Conservation (phyloP, 1,140 invertebrate genomes). For the Cryptotermes secundus region DNA sequence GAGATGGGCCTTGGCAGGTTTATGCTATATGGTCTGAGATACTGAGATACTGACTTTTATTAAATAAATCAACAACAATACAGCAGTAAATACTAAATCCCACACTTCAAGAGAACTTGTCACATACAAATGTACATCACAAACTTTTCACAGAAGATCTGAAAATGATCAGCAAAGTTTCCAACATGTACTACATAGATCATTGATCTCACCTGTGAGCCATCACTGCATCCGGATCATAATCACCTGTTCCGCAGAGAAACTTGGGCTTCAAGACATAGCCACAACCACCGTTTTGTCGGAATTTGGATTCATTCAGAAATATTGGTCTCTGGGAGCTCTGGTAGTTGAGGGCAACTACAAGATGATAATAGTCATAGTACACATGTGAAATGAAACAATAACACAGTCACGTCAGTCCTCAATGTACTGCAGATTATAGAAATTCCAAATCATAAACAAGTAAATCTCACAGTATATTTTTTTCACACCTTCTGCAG, state of each 20-base stretch:
- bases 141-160: not conserved
- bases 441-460: too few relatives aligned
- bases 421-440: too few relatives aligned
- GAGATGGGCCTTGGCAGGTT: too few relatives aligned
- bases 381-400: too few relatives aligned
- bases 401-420: too few relatives aligned
- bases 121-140: not conserved
- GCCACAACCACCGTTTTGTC: constrained; percentile 64
- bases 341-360: constrained; percentile 60
- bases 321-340: constrained; percentile 57
- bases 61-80: not conserved
- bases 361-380: too few relatives aligned
- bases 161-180: too few relatives aligned
- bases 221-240: not conserved
- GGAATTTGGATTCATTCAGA: constrained; percentile 59
- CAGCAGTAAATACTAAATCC: not conserved
- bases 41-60: too few relatives aligned
- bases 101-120: not conserved
- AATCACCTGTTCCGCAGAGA: not conserved
- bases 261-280: constrained; percentile 62
- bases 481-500: too few relatives aligned
- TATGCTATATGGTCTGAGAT: too few relatives aligned
- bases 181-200: not conserved
- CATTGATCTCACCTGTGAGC: not conserved
- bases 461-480: too few relatives aligned